These are phyloP conservation scores for Cydia fagiglandana DNA, from an alignment of 1,140 invertebrate genomes.

Conservation along the genomic window DNA sequence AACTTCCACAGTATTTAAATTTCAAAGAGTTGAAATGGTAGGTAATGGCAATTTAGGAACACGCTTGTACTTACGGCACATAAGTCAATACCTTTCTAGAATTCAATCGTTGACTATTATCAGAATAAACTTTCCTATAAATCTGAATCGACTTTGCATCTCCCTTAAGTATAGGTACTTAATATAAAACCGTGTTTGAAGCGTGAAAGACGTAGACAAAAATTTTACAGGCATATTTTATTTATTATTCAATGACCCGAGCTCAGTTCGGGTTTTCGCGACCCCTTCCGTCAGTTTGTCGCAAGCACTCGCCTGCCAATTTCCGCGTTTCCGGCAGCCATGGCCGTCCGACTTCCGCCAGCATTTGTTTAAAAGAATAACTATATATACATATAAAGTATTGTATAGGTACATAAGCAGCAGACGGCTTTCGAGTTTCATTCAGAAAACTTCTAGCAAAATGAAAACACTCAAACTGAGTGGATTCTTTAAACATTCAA, in stretches of 20 bases:
- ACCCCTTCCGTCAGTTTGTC: conserved; percentile 25
- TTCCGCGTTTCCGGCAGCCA: conserved; percentile 11
- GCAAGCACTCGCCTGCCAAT: conserved; percentile 21
- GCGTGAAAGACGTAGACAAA: neutral
- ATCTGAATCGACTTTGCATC: too few relatives aligned
- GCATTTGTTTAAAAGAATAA: conserved; percentile 13
- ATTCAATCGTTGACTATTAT: neutral
- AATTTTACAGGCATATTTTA: neutral
- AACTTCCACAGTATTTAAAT: too few relatives aligned
- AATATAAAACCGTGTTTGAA: neutral
- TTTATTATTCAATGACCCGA: conserved; percentile 6
- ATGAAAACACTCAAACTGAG: neutral
- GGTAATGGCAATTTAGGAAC: neutral
- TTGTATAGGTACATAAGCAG: neutral
- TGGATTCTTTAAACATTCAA: too few relatives aligned
- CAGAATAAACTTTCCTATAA: neutral
- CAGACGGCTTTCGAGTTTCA: neutral
- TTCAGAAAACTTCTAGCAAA: neutral
- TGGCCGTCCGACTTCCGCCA: neutral
- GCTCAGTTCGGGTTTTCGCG: neutral
- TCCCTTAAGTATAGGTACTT: neutral
- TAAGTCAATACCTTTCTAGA: neutral
- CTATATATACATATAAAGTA: neutral
- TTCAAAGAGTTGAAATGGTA: neutral
- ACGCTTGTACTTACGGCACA: too few relatives aligned